Evolutionary conservation across 2,797 vertebrate genomes (phyloP), one percentile per base, ranked within the genome.

Genomic region (Pseudomugil tenellus): DNA sequence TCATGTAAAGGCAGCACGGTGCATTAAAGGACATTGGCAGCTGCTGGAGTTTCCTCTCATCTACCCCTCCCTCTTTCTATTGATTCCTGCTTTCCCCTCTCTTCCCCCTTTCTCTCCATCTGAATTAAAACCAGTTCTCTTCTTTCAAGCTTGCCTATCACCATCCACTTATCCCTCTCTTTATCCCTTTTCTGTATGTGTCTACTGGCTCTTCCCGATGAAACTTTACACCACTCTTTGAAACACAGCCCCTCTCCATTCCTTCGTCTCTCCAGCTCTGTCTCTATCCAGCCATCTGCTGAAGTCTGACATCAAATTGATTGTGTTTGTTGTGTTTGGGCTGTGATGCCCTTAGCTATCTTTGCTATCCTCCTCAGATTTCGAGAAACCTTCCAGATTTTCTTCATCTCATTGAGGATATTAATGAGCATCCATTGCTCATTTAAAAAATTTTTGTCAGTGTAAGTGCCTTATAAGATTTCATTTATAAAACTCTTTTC

Each of bases 91-190:
- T n/a, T n/a, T 46, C 41, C 31, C n/a, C 13, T 21, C 35, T 39
- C 31, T 32, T 2, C 26, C 28, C 43, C 43, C 17, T 34, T 46
- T 35, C 69, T 60, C 62, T 57, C 60, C 14, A 2, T 56, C 68
- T 63, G 51, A 73, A 17, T 73, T 80, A 80, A 84, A 78, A 67
- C 51, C 55, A 61, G 68, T 60, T 49, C 76, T 72, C 67, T 1
- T 65, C 64, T 72, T 67, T 79, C 64, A 68, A 29, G 35, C 49
- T 34, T 6, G 41, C 69, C 79, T 67, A 60, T 78, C 74, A 43
- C 25, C 78, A 39, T 59, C 70, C 66, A 60, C 48, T 51, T 46
- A 35, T 34, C 31, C 25, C 26, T 51, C 58, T 1, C 17, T 57
- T 17, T 43, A 23, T 34, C 48, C 53, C 25, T 8, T 8, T 66